These are phyloP conservation scores for Hyposoter didymator DNA, from an alignment of 2,888 invertebrate species.

Conservation along the genomic window DNA sequence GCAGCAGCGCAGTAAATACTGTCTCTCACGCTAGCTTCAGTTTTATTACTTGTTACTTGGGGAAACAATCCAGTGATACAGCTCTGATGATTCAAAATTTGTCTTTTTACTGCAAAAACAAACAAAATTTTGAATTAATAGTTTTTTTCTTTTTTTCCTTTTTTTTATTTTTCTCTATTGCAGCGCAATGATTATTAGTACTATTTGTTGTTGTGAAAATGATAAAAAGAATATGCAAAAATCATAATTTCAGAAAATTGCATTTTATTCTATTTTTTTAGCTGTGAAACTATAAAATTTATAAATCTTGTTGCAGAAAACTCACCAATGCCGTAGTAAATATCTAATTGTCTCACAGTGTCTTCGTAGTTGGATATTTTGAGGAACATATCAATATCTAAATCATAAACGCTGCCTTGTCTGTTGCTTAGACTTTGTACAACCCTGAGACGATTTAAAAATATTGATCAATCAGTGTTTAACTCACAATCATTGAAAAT, in stretches of 20 bases:
- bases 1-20: constrained; percentile 99
- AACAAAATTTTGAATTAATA: constrained; percentile 2
- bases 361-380: constrained; percentile 95
- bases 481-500: neutral
- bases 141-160: neutral
- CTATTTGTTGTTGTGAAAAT: neutral
- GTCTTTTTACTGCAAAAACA: constrained; percentile 91
- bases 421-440: constrained; percentile 77
- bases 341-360: constrained; percentile 94
- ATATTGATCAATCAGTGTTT: neutral
- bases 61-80: constrained; percentile 97
- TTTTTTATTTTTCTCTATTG: neutral
- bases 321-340: constrained; percentile 96
- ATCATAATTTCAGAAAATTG: neutral
- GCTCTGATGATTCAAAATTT: constrained; percentile 95
- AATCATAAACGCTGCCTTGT: constrained; percentile 90
- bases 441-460: constrained; percentile 23
- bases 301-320: neutral
- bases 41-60: constrained; percentile 91
- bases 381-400: constrained; percentile 91
- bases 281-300: neutral
- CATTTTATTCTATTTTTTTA: neutral
- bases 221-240: neutral
- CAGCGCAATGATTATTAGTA: too few relatives aligned
- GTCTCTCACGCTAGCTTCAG: constrained; percentile 95